phyloP scores from a whole-genome alignment of 2,888 invertebrate genomes.

The Sarcophaga carnaria region DNA sequence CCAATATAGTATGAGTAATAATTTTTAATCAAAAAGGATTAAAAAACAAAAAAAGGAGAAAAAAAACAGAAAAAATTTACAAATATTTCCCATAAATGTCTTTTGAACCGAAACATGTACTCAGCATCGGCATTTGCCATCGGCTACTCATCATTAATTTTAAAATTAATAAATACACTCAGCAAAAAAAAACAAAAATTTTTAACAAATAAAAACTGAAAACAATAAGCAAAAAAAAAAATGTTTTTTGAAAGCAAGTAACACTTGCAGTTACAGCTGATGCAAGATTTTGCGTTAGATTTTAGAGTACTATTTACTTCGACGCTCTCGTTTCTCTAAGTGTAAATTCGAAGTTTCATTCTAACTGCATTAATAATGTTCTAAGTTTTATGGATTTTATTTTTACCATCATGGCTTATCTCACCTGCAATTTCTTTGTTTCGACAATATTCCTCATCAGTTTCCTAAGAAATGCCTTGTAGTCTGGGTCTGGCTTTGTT shows the following conservation, averaged over 20 bases:
- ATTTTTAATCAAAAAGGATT: conserved; percentile 32
- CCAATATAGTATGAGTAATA: conserved; percentile 56
- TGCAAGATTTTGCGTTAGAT: too few relatives aligned
- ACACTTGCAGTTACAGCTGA: too few relatives aligned
- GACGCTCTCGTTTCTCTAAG: too few relatives aligned
- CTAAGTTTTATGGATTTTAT: neutral
- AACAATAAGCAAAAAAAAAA: too few relatives aligned
- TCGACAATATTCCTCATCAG: neutral
- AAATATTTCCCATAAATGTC: conserved; percentile 57
- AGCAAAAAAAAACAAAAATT: neutral
- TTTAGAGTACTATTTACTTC: too few relatives aligned
- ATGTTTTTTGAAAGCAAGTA: too few relatives aligned
- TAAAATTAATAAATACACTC: neutral
- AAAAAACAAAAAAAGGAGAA: neutral
- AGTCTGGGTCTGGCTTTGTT: neutral
- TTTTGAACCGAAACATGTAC: conserved; percentile 11
- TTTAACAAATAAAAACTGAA: neutral
- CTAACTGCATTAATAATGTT: too few relatives aligned
- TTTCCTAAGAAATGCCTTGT: neutral
- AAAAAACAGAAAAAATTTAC: neutral
- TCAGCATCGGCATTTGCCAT: neutral
- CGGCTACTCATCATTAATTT: neutral
- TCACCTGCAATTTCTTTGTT: conserved; percentile 48
- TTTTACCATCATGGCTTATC: conserved; percentile 33
- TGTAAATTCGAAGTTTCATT: too few relatives aligned